Evolutionary conservation across 2,888 invertebrate species (phyloP).

Genomic region (Kuschelorhynchus macadamiae): DNA sequence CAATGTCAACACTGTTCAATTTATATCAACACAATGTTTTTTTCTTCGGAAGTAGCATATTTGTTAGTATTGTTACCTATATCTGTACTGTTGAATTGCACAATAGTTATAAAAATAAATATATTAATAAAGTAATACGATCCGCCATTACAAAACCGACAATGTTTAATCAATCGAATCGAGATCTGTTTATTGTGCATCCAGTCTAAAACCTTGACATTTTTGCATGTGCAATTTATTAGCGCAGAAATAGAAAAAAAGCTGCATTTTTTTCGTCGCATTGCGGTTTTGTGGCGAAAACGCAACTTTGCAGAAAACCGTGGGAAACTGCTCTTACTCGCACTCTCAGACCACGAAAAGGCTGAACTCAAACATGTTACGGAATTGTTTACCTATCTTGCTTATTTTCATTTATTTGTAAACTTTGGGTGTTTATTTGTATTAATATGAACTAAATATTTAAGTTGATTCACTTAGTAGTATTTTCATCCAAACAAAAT

Average conservation of each 20-base stretch:
- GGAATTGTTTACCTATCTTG: not conserved
- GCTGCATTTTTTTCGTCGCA: constrained; percentile 18
- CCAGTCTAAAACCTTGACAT: constrained; percentile 33
- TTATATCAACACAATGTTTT: not conserved
- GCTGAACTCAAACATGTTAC: constrained; percentile 6
- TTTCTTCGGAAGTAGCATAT: not conserved
- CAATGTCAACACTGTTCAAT: no score
- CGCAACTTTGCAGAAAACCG: constrained; percentile 37
- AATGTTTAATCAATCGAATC: constrained; percentile 23
- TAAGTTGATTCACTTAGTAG: no score
- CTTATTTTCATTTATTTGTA: constrained; percentile 6
- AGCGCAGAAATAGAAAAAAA: constrained; percentile 21
- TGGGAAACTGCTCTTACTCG: constrained; percentile 31
- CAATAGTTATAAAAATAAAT: not conserved
- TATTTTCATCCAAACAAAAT: no score
- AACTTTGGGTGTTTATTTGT: not conserved
- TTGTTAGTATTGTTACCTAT: not conserved
- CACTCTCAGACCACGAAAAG: constrained; percentile 33
- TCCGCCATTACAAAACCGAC: not conserved
- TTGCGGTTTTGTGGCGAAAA: constrained; percentile 36
- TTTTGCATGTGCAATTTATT: constrained; percentile 5
- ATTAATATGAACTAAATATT: no score
- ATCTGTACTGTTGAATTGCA: not conserved
- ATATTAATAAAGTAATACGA: not conserved
- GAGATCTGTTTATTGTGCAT: constrained; percentile 27